These are phyloP conservation scores for Pyxicephalus adspersus DNA, from an alignment of 2,113 vertebrate species.

Conservation along the genomic window DNA sequence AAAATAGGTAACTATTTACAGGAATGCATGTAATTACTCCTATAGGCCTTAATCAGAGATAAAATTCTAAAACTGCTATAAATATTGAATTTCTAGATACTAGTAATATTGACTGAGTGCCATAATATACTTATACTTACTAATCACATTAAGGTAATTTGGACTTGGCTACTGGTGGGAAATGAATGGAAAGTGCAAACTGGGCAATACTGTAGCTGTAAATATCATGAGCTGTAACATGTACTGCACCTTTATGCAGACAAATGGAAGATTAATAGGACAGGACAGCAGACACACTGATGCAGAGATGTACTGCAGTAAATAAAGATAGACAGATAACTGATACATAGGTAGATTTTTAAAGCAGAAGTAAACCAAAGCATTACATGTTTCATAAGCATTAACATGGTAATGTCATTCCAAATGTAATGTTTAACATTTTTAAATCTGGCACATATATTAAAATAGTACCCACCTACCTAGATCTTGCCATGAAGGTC, in stretches of 20 bases:
- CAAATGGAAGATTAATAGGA: background rate
- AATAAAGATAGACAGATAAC: background rate
- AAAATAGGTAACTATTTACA: background rate
- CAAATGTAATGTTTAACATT: no score
- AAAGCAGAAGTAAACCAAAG: no score
- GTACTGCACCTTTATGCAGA: background rate
- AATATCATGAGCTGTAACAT: background rate
- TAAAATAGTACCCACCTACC: no score
- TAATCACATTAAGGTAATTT: constrained; percentile 32
- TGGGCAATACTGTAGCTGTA: constrained; percentile 3
- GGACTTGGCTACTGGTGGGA: background rate
- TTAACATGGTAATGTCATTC: no score
- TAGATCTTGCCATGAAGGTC: no score
- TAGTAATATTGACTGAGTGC: background rate
- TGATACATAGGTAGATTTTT: no score
- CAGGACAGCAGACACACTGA: background rate
- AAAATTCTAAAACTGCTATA: constrained; percentile 17
- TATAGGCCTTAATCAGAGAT: background rate
- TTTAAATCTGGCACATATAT: no score
- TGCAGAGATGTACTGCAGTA: background rate
- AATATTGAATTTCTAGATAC: constrained; percentile 4
- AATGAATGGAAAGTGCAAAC: constrained; percentile 1
- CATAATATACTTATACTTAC: constrained; percentile 12
- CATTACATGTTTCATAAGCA: no score
- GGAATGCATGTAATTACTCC: background rate